These are phyloP conservation scores for Chamaetylas fuelleborni DNA, from an alignment of 2,113 vertebrate species.

Conservation along the genomic window DNA sequence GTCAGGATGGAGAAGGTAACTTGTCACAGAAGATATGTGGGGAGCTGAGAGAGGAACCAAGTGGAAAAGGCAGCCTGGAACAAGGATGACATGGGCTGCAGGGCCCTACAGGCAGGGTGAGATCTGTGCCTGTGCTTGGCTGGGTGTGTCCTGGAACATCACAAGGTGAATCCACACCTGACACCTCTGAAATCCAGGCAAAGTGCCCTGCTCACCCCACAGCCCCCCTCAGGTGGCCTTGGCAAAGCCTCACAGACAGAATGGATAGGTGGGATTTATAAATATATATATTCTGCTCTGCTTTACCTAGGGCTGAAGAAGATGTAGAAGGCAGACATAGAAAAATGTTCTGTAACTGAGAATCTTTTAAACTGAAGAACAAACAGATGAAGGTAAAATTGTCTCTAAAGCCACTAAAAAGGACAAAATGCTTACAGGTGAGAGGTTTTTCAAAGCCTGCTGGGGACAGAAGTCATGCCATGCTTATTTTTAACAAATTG, in stretches of 20 bases:
- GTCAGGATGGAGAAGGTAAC: not conserved
- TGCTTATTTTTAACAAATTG: not conserved
- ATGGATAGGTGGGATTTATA: not conserved
- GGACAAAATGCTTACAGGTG: not conserved
- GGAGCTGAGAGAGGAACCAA: not conserved
- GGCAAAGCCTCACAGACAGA: not conserved
- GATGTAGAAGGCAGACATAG: accelerated
- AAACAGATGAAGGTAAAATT: not conserved
- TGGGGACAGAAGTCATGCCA: not conserved
- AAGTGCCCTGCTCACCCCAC: not conserved
- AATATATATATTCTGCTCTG: not conserved
- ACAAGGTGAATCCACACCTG: not conserved
- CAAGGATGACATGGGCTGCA: not conserved
- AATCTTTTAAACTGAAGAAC: not conserved
- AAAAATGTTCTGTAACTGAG: not conserved
- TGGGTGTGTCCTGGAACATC: not conserved
- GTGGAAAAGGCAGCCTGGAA: not conserved
- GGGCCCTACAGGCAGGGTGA: not conserved
- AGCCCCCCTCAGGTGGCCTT: not conserved
- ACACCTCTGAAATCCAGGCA: not conserved
- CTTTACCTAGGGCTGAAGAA: not conserved
- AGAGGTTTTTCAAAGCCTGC: not conserved
- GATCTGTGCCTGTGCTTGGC: not conserved
- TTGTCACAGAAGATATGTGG: not conserved
- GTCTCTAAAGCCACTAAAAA: not conserved